Percentiles rank a stretch among this genome's conserved stretches.
phyloP scores from a whole-genome alignment of 2,113 vertebrate genomes.

The Cebus imitator region DNA sequence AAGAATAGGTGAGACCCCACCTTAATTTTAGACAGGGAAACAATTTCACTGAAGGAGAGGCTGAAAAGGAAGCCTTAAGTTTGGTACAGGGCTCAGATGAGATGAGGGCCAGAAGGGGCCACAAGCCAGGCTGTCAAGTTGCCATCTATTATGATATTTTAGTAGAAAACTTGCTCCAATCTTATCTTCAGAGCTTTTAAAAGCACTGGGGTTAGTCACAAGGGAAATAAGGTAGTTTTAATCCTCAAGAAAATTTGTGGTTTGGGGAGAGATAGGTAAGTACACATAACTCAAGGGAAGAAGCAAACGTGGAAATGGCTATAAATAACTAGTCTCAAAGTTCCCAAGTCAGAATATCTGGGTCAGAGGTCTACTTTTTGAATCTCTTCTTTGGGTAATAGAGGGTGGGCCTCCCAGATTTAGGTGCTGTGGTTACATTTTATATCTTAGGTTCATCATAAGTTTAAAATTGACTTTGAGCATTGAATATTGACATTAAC shows the following conservation, averaged over 20 bases:
- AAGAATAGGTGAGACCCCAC: background rate
- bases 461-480: conserved; percentile 35
- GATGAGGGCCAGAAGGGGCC: background rate
- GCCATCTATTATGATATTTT: background rate
- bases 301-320: background rate
- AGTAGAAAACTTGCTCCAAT: background rate
- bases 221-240: conserved; percentile 21
- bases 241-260: background rate
- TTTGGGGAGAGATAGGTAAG: background rate
- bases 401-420: background rate
- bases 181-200: conserved; percentile 8
- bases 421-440: background rate
- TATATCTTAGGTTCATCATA: background rate
- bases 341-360: background rate
- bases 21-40: background rate
- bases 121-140: background rate
- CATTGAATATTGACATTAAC: background rate
- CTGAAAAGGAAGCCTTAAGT: background rate
- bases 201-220: background rate
- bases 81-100: background rate
- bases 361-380: background rate
- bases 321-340: background rate
- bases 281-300: background rate
- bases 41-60: background rate
- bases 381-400: background rate